Evolutionary conservation across 2,797 vertebrate species (phyloP).

Genomic region (Arrhamphus sclerolepis): DNA sequence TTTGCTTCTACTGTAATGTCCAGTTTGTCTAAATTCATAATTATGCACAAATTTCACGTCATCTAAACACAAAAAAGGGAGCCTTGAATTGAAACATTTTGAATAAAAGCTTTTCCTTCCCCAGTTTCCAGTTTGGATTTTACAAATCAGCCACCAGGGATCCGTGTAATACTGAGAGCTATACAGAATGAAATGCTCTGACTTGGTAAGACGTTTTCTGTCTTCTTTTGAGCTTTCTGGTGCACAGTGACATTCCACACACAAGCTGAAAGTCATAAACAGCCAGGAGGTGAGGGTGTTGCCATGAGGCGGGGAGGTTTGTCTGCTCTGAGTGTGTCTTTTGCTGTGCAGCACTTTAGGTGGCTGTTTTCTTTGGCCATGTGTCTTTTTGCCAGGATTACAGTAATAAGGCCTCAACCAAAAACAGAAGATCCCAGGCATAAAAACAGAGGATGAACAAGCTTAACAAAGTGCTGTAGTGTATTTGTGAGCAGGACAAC

Average conservation of each 20-base stretch:
- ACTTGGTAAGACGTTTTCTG: constrained; percentile 17
- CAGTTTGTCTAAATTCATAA: no score
- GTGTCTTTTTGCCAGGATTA: constrained; percentile 45
- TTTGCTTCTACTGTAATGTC: no score
- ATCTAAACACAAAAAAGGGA: no score
- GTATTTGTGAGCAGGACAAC: constrained; percentile 13
- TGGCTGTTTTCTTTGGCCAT: constrained; percentile 29
- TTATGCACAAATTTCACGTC: no score
- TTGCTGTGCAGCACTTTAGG: constrained; percentile 26
- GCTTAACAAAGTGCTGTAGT: constrained; percentile 41
- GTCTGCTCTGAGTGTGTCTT: constrained; percentile 30
- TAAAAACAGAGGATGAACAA: constrained; percentile 33
- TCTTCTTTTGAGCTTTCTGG: constrained; percentile 23
- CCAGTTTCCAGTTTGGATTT: not conserved
- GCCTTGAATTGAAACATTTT: no score
- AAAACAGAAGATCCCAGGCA: constrained; percentile 43
- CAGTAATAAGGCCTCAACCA: constrained; percentile 35
- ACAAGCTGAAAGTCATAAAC: constrained; percentile 56
- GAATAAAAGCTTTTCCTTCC: no score
- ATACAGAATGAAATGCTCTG: not conserved
- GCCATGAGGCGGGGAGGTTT: constrained; percentile 20
- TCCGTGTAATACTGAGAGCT: constrained; percentile 2
- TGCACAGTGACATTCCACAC: constrained; percentile 58
- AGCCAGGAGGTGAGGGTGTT: constrained; percentile 33
- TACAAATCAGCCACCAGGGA: constrained; percentile 4